phyloP scores from a whole-genome alignment of 1,140 invertebrate genomes.

The Neuroterus valhalla region DNA sequence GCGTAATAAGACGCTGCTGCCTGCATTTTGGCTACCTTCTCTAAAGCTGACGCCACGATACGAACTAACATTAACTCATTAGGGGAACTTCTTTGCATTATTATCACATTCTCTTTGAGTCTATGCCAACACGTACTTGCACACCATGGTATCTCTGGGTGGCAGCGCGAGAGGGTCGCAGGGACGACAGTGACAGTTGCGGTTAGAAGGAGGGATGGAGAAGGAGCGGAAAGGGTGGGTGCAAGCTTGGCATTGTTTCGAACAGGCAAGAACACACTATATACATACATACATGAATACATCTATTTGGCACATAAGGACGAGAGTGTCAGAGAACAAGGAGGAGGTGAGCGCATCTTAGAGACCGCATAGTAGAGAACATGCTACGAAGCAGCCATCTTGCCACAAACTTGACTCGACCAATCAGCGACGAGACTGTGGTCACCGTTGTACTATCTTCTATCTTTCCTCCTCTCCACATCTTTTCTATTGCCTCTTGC shows the following conservation, averaged over 20 bases:
- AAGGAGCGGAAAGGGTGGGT: constrained; percentile 58
- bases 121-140: constrained; percentile 57
- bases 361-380: constrained; percentile 52
- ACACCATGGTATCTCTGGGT: constrained; percentile 53
- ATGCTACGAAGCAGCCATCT: constrained; percentile 71
- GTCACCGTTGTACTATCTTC: constrained; percentile 71
- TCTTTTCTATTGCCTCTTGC: constrained; percentile 39
- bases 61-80: constrained; percentile 69
- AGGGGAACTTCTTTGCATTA: constrained; percentile 70
- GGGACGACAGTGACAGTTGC: constrained; percentile 57
- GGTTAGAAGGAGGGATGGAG: constrained; percentile 47
- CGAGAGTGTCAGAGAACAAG: constrained; percentile 49
- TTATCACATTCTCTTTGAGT: constrained; percentile 73
- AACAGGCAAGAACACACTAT: constrained; percentile 67
- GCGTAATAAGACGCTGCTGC: constrained; percentile 20
- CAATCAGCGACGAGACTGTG: constrained; percentile 75
- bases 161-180: constrained; percentile 49
- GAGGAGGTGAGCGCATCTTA: constrained; percentile 57
- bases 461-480: constrained; percentile 51
- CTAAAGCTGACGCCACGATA: constrained; percentile 28
- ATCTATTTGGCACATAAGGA: constrained; percentile 69
- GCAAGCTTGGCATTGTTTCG: constrained; percentile 71
- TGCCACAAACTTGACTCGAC: constrained; percentile 76
- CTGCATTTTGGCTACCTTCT: not conserved
- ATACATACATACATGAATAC: constrained; percentile 58